Evolutionary conservation across 2,113 vertebrate species (phyloP).

Genomic region (Hylia prasina): DNA sequence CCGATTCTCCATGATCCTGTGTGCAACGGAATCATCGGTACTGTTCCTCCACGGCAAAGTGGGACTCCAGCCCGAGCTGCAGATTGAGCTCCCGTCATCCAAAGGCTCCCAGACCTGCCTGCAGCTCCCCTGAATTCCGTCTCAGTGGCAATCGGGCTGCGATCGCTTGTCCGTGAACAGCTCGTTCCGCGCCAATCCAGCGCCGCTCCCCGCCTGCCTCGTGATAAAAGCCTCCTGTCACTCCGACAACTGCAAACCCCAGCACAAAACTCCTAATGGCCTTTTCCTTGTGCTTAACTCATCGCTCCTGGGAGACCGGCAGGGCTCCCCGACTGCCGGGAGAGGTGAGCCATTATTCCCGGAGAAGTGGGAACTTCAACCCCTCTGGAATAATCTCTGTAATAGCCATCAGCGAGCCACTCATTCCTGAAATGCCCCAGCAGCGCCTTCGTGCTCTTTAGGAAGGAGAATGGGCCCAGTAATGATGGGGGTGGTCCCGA

Average conservation of each 20-base stretch:
- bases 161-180: rapidly evolving
- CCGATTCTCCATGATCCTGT: background rate
- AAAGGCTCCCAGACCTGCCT: background rate
- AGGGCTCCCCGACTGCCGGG: background rate
- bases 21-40: rapidly evolving
- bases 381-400: background rate
- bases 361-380: background rate
- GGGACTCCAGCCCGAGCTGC: background rate
- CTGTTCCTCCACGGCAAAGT: background rate
- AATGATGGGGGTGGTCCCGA: background rate
- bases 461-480: background rate
- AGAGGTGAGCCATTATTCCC: background rate
- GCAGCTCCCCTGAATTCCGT: background rate
- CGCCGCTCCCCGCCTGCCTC: rapidly evolving
- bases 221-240: rapidly evolving
- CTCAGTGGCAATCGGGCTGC: background rate
- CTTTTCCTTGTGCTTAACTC: background rate
- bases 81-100: background rate
- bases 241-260: rapidly evolving
- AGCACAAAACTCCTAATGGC: rapidly evolving
- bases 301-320: background rate
- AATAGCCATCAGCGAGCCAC: background rate
- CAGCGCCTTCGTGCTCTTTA: background rate
- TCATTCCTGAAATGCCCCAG: background rate
- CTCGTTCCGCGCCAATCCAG: rapidly evolving